A percentile compares a stretch with the other conserved stretches of the same genome.
Conservation (phyloP, 2,888 invertebrate species). For the Rhyacophila evoluta region DNA sequence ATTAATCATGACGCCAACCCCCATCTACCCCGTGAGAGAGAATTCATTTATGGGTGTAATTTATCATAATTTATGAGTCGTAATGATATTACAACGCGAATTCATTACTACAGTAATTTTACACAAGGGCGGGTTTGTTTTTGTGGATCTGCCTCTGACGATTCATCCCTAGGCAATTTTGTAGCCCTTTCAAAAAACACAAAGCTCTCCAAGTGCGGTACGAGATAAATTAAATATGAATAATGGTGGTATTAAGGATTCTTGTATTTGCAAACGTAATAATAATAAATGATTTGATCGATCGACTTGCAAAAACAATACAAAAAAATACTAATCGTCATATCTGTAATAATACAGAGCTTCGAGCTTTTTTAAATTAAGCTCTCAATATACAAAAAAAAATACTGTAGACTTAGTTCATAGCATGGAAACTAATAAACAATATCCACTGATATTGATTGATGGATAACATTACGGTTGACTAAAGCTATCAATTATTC, state of each 20-base stretch:
- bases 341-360: too few species aligned
- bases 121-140: conserved; percentile 38
- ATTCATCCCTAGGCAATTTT: not conserved
- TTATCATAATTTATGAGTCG: conserved; percentile 45
- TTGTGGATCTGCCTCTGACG: not conserved
- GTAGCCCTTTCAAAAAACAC: not conserved
- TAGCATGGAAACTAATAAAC: too few species aligned
- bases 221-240: not conserved
- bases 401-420: too few species aligned
- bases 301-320: too few species aligned
- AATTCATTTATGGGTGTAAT: conserved; percentile 40
- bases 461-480: too few species aligned
- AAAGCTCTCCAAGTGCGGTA: not conserved
- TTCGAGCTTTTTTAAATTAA: too few species aligned
- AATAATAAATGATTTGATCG: too few species aligned
- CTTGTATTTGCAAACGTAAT: too few species aligned
- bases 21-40: not conserved
- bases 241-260: not conserved
- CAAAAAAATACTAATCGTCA: too few species aligned
- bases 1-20: not conserved
- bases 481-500: too few species aligned
- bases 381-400: too few species aligned
- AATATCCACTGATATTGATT: too few species aligned
- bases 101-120: conserved; percentile 49
- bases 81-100: conserved; percentile 40